These are phyloP conservation scores for Eclectus roratus DNA, from an alignment of 2,113 vertebrate species.

Conservation along the genomic window DNA sequence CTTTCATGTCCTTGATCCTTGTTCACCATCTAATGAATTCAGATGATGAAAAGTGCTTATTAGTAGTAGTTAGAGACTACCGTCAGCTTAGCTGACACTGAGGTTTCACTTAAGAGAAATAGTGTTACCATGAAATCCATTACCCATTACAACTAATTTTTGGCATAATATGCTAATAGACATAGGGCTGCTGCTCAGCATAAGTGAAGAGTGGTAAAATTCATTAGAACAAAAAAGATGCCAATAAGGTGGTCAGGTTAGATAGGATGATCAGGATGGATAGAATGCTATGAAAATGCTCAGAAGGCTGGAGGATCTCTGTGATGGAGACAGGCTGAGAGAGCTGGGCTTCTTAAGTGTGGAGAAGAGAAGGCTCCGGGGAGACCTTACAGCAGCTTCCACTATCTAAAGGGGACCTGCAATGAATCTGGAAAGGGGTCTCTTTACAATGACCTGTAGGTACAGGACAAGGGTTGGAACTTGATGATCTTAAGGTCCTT, in stretches of 20 bases:
- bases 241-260: neutral
- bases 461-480: neutral
- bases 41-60: neutral
- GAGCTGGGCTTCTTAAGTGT: neutral
- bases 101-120: neutral
- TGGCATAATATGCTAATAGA: neutral
- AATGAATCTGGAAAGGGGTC: neutral
- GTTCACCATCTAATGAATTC: neutral
- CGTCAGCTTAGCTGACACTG: neutral
- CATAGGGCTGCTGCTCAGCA: neutral
- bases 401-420: neutral
- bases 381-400: neutral
- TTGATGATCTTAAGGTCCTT: no score
- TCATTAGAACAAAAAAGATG: neutral
- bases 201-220: neutral
- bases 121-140: neutral
- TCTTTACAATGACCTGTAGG: neutral
- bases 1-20: neutral
- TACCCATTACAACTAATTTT: neutral
- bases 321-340: neutral
- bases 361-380: neutral
- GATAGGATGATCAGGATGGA: neutral
- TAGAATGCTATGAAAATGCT: neutral
- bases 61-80: neutral
- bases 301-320: neutral